Percentiles rank a stretch among this genome's conserved stretches.
phyloP scores from a whole-genome alignment of 2,888 invertebrate species.

The Epinotia ramella region DNA sequence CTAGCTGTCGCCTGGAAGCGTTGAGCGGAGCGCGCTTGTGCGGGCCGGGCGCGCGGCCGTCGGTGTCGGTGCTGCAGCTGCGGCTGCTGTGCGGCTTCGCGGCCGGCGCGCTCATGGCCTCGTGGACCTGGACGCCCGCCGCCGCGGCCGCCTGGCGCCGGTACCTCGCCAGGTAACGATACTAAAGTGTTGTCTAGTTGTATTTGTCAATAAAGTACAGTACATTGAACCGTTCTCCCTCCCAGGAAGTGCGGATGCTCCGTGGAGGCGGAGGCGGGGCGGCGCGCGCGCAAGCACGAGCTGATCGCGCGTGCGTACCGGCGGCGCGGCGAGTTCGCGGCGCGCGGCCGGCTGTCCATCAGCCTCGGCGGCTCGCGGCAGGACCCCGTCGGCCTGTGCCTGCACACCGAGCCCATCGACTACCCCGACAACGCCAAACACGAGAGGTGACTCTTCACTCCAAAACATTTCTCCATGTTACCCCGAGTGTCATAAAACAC shows the following conservation, averaged over 20 bases:
- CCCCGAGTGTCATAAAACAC: background rate
- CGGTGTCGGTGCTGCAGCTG: conserved; percentile 92
- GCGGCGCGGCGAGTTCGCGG: conserved; percentile 93
- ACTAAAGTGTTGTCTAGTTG: no score
- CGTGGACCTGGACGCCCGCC: background rate
- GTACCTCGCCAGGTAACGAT: background rate
- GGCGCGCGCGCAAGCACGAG: conserved; percentile 93
- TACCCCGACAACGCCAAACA: conserved; percentile 74
- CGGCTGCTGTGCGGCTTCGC: conserved; percentile 71
- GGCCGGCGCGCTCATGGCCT: conserved; percentile 4
- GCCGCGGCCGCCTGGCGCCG: background rate
- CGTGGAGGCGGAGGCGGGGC: conserved; percentile 83
- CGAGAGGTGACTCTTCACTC: conserved; percentile 65
- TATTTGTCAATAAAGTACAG: no score
- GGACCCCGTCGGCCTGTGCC: conserved; percentile 93
- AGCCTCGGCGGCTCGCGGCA: conserved; percentile 94
- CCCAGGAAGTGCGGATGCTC: conserved; percentile 90
- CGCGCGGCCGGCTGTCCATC: conserved; percentile 93
- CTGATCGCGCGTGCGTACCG: conserved; percentile 96
- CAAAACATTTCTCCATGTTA: background rate
- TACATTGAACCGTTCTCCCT: no score
- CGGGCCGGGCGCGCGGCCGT: conserved; percentile 89
- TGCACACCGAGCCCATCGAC: conserved; percentile 73
- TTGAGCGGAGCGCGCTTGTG: conserved; percentile 77
- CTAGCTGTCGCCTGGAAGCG: conserved; percentile 72